These are phyloP conservation scores for Rana temporaria DNA, from an alignment of 2,113 vertebrate species.

Conservation along the genomic window DNA sequence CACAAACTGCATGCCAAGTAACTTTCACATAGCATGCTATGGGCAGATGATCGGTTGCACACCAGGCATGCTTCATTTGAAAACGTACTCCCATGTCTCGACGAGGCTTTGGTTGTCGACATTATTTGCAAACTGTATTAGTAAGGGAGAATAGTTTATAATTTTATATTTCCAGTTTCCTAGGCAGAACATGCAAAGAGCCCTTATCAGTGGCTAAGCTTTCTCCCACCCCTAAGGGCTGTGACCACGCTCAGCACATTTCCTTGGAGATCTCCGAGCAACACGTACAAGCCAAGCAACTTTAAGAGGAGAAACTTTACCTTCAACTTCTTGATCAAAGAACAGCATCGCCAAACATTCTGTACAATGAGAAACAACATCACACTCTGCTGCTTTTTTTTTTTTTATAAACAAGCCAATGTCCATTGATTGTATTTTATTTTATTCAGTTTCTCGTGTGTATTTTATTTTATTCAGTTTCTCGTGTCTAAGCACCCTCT, in stretches of 20 bases:
- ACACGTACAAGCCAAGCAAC: constrained; percentile 46
- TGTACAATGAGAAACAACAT: constrained; percentile 35
- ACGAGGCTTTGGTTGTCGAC: neutral
- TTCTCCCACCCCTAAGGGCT: constrained; percentile 3
- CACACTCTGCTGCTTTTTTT: constrained; percentile 19
- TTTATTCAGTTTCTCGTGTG: too few relatives aligned
- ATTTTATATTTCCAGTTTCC: constrained; percentile 11
- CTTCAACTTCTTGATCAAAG: constrained; percentile 37
- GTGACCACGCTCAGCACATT: constrained; percentile 31
- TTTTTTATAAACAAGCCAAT: neutral
- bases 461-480: too few relatives aligned
- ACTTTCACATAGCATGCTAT: neutral
- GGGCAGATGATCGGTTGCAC: neutral
- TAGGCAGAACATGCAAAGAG: constrained; percentile 24
- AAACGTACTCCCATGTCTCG: neutral
- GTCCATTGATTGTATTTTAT: too few relatives aligned
- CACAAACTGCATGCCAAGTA: neutral
- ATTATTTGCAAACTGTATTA: neutral
- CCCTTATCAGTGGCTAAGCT: constrained; percentile 8
- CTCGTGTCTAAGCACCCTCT: too few relatives aligned
- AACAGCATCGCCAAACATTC: constrained; percentile 27
- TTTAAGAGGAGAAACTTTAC: constrained; percentile 37
- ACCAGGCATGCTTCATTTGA: neutral
- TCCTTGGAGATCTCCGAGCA: constrained; percentile 32
- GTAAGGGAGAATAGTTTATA: neutral